phyloP scores from a whole-genome alignment of 2,888 invertebrate species.

The Brachypterus glaber region DNA sequence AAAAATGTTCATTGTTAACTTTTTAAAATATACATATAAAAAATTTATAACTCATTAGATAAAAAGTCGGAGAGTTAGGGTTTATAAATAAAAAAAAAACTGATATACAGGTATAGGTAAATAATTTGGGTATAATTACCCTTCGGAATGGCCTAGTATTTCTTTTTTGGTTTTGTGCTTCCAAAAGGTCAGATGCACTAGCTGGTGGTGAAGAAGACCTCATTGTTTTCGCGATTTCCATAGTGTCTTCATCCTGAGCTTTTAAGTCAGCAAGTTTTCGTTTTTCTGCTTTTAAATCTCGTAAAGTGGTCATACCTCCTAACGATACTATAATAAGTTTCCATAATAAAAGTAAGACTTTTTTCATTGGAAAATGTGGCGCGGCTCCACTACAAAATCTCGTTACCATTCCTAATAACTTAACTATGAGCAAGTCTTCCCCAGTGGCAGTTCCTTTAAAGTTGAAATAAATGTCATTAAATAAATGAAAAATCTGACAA shows the following conservation, averaged over 20 bases:
- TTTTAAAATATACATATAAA: no score
- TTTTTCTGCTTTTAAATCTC: slow-evolving; percentile 62
- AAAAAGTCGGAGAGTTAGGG: no score
- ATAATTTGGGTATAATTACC: slow-evolving; percentile 31
- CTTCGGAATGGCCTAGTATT: slow-evolving; percentile 62
- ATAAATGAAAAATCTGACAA: no score
- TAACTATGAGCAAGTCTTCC: slow-evolving; percentile 79
- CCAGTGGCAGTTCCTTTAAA: slow-evolving; percentile 46
- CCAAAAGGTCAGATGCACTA: slow-evolving; percentile 80
- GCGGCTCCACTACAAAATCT: slow-evolving; percentile 91
- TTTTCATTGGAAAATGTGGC: slow-evolving; percentile 98
- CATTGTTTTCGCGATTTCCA: slow-evolving; percentile 90
- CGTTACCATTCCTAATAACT: slow-evolving; percentile 91
- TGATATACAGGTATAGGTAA: slow-evolving; percentile 4
- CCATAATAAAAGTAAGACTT: slow-evolving; percentile 85
- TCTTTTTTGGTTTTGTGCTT: slow-evolving; percentile 72
- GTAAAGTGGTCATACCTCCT: slow-evolving; percentile 81
- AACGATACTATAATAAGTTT: slow-evolving; percentile 86
- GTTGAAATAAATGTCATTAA: no score
- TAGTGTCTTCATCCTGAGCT: slow-evolving; percentile 80
- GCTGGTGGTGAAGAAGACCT: slow-evolving; percentile 91
- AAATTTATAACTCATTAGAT: no score
- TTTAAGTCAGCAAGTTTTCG: slow-evolving; percentile 63
- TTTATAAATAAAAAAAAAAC: slow-evolving; percentile 10
- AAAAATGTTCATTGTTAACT: no score